Conservation (phyloP, 2,888 invertebrate genomes). For the Cephus nigrinus region DNA sequence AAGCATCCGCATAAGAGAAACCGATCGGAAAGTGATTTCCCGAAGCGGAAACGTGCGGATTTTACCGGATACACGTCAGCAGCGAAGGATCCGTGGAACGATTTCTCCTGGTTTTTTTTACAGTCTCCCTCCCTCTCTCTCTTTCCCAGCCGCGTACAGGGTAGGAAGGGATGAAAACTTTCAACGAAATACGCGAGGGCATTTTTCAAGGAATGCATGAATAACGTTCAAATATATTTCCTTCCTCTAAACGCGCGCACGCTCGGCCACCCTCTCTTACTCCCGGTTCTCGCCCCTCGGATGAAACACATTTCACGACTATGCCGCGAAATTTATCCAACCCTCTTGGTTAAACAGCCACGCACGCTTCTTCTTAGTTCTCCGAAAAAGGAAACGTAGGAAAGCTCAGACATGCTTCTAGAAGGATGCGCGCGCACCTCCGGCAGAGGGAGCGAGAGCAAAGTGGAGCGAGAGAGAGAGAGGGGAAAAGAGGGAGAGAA, state of each 20-base stretch:
- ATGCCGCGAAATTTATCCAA: conserved; percentile 65
- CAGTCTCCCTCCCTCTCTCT: background rate
- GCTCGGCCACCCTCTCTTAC: conserved; percentile 24
- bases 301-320: conserved; percentile 74
- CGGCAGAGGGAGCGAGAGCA: background rate
- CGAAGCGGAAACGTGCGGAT: background rate
- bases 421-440: background rate
- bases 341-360: conserved; percentile 60
- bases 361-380: conserved; percentile 52
- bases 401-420: background rate
- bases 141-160: background rate
- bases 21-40: background rate
- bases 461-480: conserved; percentile 12
- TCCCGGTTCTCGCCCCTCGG: conserved; percentile 39
- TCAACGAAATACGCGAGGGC: conserved; percentile 31
- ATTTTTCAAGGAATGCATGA: conserved; percentile 39
- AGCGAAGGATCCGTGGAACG: background rate
- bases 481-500: conserved; percentile 12
- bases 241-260: conserved; percentile 37
- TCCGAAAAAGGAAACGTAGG: conserved; percentile 9
- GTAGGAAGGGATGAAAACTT: conserved; percentile 27
- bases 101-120: background rate
- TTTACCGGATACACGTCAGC: background rate
- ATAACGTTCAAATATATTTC: conserved; percentile 39
- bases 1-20: background rate